Conservation (phyloP, 2,797 vertebrate species). For the Bufotes viridis region DNA sequence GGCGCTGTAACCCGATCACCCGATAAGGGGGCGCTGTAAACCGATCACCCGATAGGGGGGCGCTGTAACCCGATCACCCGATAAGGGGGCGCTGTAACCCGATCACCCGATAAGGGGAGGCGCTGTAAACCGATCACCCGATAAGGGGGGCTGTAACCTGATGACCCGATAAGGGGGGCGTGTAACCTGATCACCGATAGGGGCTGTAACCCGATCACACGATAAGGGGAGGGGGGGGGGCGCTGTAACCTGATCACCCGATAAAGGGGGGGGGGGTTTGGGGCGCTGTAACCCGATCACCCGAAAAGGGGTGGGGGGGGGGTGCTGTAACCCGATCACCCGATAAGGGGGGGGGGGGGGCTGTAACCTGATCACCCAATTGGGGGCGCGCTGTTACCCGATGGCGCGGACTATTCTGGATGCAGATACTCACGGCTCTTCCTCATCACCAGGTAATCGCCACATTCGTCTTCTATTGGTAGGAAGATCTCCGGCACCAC, state of each 20-base stretch:
- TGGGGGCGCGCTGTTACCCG: too few species aligned
- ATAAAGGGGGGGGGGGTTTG: too few species aligned
- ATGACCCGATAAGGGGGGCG: too few species aligned
- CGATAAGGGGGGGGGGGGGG: neutral
- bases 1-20: neutral
- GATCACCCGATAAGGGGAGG: neutral
- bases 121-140: neutral
- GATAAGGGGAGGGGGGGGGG: neutral
- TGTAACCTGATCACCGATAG: neutral
- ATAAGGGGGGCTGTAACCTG: neutral
- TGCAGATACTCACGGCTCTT: constrained; percentile 90
- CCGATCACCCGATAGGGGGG: neutral
- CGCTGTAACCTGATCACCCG: neutral
- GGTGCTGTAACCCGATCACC: neutral
- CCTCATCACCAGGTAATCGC: constrained; percentile 97
- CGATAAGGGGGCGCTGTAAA: neutral
- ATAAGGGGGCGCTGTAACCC: neutral
- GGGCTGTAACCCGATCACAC: neutral
- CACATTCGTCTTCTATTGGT: constrained; percentile 96
- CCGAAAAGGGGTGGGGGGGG: too few species aligned
- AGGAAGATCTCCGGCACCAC: constrained; percentile 97
- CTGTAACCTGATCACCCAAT: neutral
- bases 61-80: neutral
- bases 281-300: neutral
- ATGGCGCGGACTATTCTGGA: neutral